Evolutionary conservation across 2,797 vertebrate species (phyloP).

Genomic region (Dermochelys coriacea): DNA sequence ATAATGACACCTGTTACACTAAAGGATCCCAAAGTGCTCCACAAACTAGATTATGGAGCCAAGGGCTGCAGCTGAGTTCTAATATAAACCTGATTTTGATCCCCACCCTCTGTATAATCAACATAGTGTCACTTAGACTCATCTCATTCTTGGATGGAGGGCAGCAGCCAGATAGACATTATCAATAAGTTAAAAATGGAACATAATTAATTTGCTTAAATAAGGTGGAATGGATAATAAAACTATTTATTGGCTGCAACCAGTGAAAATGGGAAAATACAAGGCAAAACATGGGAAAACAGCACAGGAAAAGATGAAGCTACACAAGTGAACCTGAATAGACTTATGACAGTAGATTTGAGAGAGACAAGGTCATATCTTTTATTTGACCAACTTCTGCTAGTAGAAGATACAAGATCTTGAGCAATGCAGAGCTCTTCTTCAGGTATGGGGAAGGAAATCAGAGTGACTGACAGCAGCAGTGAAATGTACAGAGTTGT

Average conservation of each 20-base stretch:
- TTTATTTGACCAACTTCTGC: not conserved
- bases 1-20: not conserved
- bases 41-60: not conserved
- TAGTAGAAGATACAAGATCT: not conserved
- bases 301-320: not conserved
- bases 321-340: not conserved
- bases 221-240: not conserved
- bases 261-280: not conserved
- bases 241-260: not conserved
- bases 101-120: not conserved
- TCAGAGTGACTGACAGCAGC: not conserved
- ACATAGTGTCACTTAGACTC: not conserved
- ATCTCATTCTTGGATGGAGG: not conserved
- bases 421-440: not conserved
- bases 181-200: not conserved
- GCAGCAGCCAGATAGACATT: not conserved
- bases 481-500: not conserved
- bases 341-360: too few species aligned
- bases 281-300: not conserved
- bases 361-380: not conserved
- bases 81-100: not conserved
- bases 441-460: not conserved
- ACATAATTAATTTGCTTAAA: not conserved
- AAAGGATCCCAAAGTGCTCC: not conserved
- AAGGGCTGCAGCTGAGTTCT: not conserved